Evolutionary conservation across 2,888 invertebrate genomes (phyloP).

Genomic region (Branchinecta sandiegonensis): DNA sequence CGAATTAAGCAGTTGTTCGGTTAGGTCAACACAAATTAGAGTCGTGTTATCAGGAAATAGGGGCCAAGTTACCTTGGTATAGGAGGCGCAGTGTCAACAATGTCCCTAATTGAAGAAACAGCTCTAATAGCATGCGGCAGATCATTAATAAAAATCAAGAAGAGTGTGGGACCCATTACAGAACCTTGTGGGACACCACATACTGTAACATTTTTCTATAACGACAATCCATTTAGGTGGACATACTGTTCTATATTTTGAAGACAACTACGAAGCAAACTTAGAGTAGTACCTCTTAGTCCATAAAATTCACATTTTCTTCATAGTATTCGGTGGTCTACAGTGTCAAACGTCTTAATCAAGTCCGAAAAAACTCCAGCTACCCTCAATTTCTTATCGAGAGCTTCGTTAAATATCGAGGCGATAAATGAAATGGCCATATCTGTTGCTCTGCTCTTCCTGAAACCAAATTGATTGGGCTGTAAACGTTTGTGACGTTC

Average conservation of each 20-base stretch:
- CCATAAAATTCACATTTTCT: no score
- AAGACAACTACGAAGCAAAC: constrained; percentile 2
- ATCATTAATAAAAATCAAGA: neutral
- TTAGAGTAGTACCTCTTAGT: constrained; percentile 10
- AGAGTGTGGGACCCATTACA: neutral
- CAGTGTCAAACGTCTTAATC: no score
- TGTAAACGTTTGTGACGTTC: neutral
- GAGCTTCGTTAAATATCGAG: neutral
- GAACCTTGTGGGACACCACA: neutral
- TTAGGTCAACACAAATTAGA: constrained; percentile 6
- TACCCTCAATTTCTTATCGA: constrained; percentile 6
- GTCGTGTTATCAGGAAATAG: constrained; percentile 5
- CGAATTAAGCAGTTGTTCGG: neutral
- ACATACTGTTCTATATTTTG: constrained; percentile 6
- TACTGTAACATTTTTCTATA: neutral
- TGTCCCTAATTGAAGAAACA: no score
- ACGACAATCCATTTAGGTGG: neutral
- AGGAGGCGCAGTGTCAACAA: neutral
- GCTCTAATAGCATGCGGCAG: neutral
- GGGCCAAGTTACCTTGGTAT: neutral
- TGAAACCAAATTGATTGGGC: no score
- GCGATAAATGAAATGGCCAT: no score
- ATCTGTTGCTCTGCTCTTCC: no score
- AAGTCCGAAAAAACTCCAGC: constrained; percentile 7
- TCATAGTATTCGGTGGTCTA: no score